Percentiles rank a stretch among this genome's conserved stretches.
Evolutionary conservation across 2,888 invertebrate species (phyloP).

Genomic region (Drosophila limbata): DNA sequence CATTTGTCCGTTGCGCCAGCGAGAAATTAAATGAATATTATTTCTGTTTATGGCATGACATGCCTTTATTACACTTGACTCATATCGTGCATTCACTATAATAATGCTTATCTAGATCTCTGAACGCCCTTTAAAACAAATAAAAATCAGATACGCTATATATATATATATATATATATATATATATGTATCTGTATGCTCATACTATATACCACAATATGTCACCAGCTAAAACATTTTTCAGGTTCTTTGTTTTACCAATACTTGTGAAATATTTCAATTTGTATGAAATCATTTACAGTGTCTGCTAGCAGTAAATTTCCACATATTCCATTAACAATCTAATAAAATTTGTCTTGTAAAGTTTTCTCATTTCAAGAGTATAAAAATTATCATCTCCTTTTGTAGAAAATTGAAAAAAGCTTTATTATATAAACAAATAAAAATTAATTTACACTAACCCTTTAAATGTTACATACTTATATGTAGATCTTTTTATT

Average conservation of each 20-base stretch:
- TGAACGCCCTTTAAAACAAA: constrained; percentile 13
- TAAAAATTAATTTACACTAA: background rate
- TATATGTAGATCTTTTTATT: background rate
- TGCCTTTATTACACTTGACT: constrained; percentile 5
- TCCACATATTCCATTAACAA: background rate
- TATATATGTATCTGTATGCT: background rate
- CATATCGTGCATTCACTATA: constrained; percentile 2
- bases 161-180: background rate
- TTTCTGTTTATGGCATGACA: constrained; percentile 21
- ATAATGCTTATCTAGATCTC: constrained; percentile 23
- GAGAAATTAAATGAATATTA: constrained; percentile 14
- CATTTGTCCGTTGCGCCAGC: constrained; percentile 26
- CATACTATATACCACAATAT: background rate
- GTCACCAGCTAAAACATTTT: constrained; percentile 28
- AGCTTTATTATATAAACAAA: background rate
- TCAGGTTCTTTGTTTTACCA: constrained; percentile 32
- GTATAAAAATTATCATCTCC: background rate
- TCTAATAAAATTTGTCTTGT: background rate
- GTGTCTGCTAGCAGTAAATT: constrained; percentile 8
- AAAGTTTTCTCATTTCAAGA: background rate
- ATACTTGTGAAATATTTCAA: constrained; percentile 24
- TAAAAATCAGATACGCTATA: constrained; percentile 7
- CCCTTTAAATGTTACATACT: background rate
- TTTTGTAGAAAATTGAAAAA: background rate
- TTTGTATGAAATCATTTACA: constrained; percentile 13